These are phyloP conservation scores for Latrodectus geometricus DNA, from an alignment of 1,140 invertebrate species.

Conservation along the genomic window DNA sequence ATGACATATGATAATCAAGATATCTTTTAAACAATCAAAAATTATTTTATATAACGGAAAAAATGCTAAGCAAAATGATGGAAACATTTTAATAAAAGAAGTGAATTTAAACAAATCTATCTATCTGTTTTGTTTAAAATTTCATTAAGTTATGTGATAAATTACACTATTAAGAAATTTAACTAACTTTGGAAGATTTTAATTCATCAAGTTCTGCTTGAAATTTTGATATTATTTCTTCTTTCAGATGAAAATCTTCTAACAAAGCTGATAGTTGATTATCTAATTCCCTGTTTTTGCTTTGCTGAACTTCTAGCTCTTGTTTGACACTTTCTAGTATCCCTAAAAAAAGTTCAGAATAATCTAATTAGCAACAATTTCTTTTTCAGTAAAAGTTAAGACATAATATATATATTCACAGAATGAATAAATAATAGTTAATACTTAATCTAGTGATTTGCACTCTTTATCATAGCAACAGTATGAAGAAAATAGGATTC, in stretches of 20 bases:
- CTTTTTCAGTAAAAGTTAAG: not conserved
- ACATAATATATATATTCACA: not conserved
- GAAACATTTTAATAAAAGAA: no score
- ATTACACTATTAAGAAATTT: no score
- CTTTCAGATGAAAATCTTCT: slow-evolving; percentile 66
- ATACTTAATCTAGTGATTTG: no score
- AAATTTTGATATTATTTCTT: slow-evolving; percentile 67
- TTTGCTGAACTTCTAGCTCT: slow-evolving; percentile 69
- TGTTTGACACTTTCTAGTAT: slow-evolving; percentile 69
- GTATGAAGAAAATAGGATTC: no score
- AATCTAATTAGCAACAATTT: not conserved
- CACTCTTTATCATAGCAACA: no score
- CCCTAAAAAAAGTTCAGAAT: slow-evolving; percentile 35
- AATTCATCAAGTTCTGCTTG: slow-evolving; percentile 40
- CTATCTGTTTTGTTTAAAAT: no score
- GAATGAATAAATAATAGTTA: not conserved
- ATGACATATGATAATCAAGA: no score
- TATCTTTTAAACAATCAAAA: no score
- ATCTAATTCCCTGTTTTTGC: slow-evolving; percentile 67
- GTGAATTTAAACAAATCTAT: no score
- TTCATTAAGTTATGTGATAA: no score
- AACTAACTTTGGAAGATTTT: slow-evolving; percentile 36
- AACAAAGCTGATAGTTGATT: slow-evolving; percentile 66
- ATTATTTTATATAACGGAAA: no score
- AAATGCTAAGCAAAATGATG: no score